phyloP scores from a whole-genome alignment of 1,140 invertebrate genomes.

The Planococcus citri region DNA sequence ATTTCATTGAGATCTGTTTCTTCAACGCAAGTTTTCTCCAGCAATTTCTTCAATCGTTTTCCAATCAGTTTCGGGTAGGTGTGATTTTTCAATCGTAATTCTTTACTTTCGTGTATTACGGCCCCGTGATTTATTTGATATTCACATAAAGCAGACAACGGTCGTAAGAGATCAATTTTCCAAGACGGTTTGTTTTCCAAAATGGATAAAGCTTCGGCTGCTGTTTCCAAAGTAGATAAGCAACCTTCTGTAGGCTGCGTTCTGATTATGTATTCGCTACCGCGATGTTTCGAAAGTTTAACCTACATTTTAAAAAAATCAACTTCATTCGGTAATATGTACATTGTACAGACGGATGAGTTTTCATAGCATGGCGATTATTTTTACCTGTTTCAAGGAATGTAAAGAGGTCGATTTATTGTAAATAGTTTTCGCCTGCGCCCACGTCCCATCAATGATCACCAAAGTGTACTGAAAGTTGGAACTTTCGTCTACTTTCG shows the following conservation, averaged over 20 bases:
- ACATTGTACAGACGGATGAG: not conserved
- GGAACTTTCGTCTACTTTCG: slow-evolving; percentile 29
- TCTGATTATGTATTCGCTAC: slow-evolving; percentile 80
- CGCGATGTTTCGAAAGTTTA: slow-evolving; percentile 54
- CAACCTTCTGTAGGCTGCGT: slow-evolving; percentile 85
- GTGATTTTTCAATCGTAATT: slow-evolving; percentile 73
- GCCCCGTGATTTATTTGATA: slow-evolving; percentile 81
- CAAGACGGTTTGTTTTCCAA: slow-evolving; percentile 57
- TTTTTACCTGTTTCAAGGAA: slow-evolving; percentile 41
- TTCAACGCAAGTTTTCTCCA: slow-evolving; percentile 3
- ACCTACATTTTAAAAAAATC: slow-evolving; percentile 39
- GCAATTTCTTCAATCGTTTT: slow-evolving; percentile 42
- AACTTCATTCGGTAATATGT: not conserved
- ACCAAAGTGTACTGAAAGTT: slow-evolving; percentile 57
- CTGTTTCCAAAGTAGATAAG: slow-evolving; percentile 82
- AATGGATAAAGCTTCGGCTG: slow-evolving; percentile 62
- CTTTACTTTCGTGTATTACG: slow-evolving; percentile 83
- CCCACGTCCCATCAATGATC: slow-evolving; percentile 86
- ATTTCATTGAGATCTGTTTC: not conserved
- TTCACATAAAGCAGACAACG: slow-evolving; percentile 67
- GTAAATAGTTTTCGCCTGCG: slow-evolving; percentile 79
- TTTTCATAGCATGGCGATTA: not conserved
- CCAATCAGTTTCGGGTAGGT: slow-evolving; percentile 71
- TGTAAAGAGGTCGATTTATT: slow-evolving; percentile 54
- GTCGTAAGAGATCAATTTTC: slow-evolving; percentile 54